These are phyloP conservation scores for Falco rusticolus DNA, from an alignment of 2,797 vertebrate genomes.

Conservation along the genomic window DNA sequence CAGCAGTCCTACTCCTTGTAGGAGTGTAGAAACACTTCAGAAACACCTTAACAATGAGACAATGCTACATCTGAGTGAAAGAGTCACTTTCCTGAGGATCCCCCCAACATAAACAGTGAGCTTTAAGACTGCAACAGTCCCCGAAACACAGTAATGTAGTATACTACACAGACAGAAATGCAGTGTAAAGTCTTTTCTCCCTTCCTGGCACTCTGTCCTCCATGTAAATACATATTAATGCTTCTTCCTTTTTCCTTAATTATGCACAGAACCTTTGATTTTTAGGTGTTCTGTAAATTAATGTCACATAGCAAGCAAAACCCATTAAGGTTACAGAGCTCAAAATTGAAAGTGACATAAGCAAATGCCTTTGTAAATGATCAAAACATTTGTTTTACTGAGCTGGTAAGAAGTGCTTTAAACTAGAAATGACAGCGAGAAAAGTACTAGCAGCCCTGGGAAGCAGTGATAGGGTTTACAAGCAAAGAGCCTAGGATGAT, in stretches of 20 bases:
- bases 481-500: background rate
- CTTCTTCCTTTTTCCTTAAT: background rate
- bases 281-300: background rate
- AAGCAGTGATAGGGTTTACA: background rate
- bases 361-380: background rate
- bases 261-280: background rate
- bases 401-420: background rate
- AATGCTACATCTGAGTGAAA: background rate
- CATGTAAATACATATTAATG: background rate
- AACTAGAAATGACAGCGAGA: background rate
- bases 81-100: background rate
- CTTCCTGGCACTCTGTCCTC: background rate
- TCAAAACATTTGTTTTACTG: background rate
- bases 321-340: background rate
- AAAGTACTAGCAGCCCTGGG: background rate
- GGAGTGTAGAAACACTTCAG: background rate
- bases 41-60: fast-evolving
- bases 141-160: background rate
- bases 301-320: background rate
- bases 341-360: background rate
- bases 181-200: background rate
- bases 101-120: background rate
- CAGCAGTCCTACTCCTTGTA: background rate
- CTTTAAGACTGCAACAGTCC: background rate
- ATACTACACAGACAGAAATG: background rate